These are phyloP conservation scores for Zelleria hepariella DNA, from an alignment of 2,888 invertebrate genomes.

Conservation along the genomic window DNA sequence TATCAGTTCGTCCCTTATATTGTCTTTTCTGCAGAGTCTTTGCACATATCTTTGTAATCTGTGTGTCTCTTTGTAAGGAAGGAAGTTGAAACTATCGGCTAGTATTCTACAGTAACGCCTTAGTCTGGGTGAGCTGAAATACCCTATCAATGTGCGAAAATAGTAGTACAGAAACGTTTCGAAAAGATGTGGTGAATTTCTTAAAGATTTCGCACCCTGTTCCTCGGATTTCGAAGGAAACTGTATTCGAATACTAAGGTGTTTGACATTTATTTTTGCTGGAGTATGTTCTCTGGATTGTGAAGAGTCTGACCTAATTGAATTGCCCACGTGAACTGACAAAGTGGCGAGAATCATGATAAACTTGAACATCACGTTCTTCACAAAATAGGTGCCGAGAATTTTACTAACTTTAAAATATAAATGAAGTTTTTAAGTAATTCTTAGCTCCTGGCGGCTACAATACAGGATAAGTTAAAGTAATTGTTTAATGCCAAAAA, in stretches of 20 bases:
- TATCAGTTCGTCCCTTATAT: not conserved
- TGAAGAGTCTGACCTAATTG: not conserved
- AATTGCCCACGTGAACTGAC: not conserved
- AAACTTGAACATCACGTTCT: not conserved
- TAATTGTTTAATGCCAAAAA: no score
- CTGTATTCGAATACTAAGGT: not conserved
- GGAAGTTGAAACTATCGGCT: not conserved
- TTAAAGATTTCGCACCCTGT: not conserved
- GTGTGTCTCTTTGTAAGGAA: not conserved
- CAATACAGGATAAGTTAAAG: no score
- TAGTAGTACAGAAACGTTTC: not conserved
- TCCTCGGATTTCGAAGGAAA: not conserved
- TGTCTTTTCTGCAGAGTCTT: not conserved
- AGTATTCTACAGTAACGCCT: not conserved
- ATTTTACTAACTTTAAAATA: not conserved
- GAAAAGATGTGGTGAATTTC: not conserved
- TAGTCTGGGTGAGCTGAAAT: not conserved
- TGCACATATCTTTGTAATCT: not conserved
- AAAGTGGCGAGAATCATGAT: not conserved
- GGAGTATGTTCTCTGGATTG: not conserved
- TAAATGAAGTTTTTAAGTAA: no score
- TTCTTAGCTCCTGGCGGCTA: no score
- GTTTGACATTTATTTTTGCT: not conserved
- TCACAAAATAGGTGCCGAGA: not conserved
- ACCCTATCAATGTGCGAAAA: not conserved